A percentile compares a stretch with the other conserved stretches of the same genome.
Evolutionary conservation across 2,888 invertebrate species (phyloP).

Genomic region (Cosmorhoe ocellata): DNA sequence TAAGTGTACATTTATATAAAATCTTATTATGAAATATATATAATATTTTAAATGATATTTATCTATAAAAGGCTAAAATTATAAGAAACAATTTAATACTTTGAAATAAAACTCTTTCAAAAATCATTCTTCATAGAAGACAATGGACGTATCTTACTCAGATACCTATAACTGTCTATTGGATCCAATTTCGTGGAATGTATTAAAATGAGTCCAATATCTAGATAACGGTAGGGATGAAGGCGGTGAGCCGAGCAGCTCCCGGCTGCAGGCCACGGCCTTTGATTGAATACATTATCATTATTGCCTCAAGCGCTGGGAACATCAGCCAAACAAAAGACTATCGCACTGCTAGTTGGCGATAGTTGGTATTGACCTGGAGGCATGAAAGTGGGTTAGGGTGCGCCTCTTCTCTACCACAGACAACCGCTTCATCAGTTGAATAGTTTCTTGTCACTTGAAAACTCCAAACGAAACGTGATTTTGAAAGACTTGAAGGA

Average conservation of each 20-base stretch:
- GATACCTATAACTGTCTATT: too few relatives aligned
- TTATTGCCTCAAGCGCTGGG: conserved; percentile 26
- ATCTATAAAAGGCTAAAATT: too few relatives aligned
- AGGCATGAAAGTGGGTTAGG: conserved; percentile 24
- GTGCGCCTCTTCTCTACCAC: conserved; percentile 10
- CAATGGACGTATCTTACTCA: too few relatives aligned
- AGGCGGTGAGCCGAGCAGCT: conserved; percentile 1
- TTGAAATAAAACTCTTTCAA: too few relatives aligned
- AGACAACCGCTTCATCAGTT: conserved; percentile 18
- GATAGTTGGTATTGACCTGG: conserved; percentile 26
- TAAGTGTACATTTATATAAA: too few relatives aligned
- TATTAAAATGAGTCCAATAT: background rate
- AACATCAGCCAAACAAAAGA: conserved; percentile 26
- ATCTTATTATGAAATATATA: too few relatives aligned
- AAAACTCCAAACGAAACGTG: conserved; percentile 29
- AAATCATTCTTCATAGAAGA: too few relatives aligned
- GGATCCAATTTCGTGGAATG: background rate
- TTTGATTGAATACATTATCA: conserved; percentile 29
- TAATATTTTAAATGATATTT: too few relatives aligned
- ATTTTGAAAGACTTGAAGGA: conserved; percentile 26
- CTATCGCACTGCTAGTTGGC: conserved; percentile 2
- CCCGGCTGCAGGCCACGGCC: conserved; percentile 7
- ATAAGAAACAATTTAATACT: too few relatives aligned
- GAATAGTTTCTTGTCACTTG: conserved; percentile 28
- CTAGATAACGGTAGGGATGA: conserved; percentile 1